These are phyloP conservation scores for Bruchidius siliquastri DNA, from an alignment of 2,888 invertebrate genomes.

Conservation along the genomic window DNA sequence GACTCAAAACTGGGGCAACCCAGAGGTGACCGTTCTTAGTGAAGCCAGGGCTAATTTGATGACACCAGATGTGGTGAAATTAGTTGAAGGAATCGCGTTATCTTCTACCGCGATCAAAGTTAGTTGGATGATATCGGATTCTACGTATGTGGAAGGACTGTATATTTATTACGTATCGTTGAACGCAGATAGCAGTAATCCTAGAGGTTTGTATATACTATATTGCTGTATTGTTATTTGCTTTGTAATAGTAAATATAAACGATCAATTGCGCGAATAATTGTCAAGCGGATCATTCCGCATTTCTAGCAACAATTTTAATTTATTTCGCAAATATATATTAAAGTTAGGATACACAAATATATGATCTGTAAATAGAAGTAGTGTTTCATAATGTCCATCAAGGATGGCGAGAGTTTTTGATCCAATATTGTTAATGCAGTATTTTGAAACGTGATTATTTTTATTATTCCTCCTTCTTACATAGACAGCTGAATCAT, in stretches of 20 bases:
- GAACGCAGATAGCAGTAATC: conserved; percentile 26
- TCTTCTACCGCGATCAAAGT: conserved; percentile 82
- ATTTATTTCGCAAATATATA: too few relatives aligned
- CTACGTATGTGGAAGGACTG: conserved; percentile 77
- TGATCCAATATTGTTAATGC: too few relatives aligned
- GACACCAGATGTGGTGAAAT: conserved; percentile 66
- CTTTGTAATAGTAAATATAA: not conserved
- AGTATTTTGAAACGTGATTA: too few relatives aligned
- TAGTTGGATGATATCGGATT: conserved; percentile 78
- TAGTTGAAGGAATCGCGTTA: conserved; percentile 77
- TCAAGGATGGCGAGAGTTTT: too few relatives aligned
- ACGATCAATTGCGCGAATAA: not conserved
- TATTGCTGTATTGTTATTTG: not conserved
- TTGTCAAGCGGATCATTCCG: not conserved
- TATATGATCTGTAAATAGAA: too few relatives aligned
- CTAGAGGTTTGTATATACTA: not conserved
- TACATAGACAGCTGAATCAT: too few relatives aligned
- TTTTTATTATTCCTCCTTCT: too few relatives aligned
- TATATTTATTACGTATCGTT: conserved; percentile 75
- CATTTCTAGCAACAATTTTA: not conserved
- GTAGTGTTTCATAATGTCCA: too few relatives aligned
- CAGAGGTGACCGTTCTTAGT: conserved; percentile 58
- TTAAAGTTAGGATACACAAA: too few relatives aligned
- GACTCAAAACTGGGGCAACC: conserved; percentile 50
- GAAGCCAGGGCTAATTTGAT: conserved; percentile 69